phyloP scores from a whole-genome alignment of 2,797 vertebrate genomes.

The Microctenopoma lineatum region DNA sequence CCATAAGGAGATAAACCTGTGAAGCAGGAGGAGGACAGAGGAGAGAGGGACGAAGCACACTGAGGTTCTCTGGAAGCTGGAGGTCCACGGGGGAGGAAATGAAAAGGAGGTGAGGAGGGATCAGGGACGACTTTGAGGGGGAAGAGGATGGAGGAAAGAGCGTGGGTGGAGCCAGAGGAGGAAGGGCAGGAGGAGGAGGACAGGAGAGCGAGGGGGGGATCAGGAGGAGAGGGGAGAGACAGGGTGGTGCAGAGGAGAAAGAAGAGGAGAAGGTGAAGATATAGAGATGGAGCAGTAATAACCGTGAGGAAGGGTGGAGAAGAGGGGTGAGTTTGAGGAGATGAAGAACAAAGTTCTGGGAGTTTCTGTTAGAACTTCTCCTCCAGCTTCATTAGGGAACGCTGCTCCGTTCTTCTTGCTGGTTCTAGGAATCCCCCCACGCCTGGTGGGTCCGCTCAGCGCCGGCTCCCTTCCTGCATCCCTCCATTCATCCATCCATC shows the following conservation, averaged over 20 bases:
- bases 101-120: conserved; percentile 25
- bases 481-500: too few species aligned
- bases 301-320: not conserved
- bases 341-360: too few species aligned
- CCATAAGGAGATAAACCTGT: conserved; percentile 52
- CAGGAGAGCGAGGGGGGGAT: conserved; percentile 8
- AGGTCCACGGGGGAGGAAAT: not conserved
- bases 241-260: conserved; percentile 31
- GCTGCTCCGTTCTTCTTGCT: too few species aligned
- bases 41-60: not conserved
- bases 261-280: conserved; percentile 23
- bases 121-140: conserved; percentile 20
- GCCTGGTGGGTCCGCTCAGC: too few species aligned
- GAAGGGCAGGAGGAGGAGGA: conserved; percentile 23
- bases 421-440: too few species aligned
- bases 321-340: conserved; percentile 3
- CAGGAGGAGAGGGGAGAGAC: conserved; percentile 35
- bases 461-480: too few species aligned
- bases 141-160: conserved; percentile 8
- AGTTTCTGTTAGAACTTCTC: too few species aligned
- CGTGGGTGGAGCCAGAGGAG: conserved; percentile 3
- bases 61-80: conserved; percentile 14
- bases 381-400: too few species aligned
- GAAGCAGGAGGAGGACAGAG: conserved; percentile 44
- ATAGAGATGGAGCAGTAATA: conserved; percentile 31